These are phyloP conservation scores for Monopterus albus DNA, from an alignment of 2,113 vertebrate species.

Conservation along the genomic window DNA sequence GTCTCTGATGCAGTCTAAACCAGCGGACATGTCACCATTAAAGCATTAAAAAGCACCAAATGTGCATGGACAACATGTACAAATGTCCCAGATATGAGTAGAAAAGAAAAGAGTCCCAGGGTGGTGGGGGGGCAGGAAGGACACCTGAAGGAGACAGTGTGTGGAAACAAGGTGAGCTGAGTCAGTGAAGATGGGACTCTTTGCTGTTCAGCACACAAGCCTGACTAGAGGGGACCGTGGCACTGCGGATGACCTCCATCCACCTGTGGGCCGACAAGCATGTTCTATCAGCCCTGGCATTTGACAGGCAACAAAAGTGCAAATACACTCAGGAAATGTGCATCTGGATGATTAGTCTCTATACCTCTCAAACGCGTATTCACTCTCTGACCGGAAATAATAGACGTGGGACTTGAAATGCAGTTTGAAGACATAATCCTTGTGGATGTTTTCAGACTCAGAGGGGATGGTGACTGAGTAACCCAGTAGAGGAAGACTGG, in stretches of 20 bases:
- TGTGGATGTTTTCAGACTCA: conserved; percentile 95
- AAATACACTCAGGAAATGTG: background rate
- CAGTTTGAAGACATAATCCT: conserved; percentile 98
- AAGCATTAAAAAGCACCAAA: conserved; percentile 83
- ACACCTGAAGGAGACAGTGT: conserved; percentile 28
- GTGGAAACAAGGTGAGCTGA: conserved; percentile 31
- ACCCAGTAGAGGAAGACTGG: conserved; percentile 95
- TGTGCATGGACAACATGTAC: conserved; percentile 78
- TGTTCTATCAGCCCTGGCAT: background rate
- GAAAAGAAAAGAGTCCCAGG: conserved; percentile 64
- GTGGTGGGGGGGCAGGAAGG: conserved; percentile 24
- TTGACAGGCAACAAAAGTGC: background rate
- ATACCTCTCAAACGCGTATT: conserved; percentile 97
- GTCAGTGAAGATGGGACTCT: conserved; percentile 89
- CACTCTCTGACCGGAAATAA: conserved; percentile 97
- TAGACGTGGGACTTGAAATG: conserved; percentile 99
- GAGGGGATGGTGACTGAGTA: conserved; percentile 95
- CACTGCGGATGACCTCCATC: conserved; percentile 99
- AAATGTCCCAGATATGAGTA: conserved; percentile 76
- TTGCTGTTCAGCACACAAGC: conserved; percentile 86
- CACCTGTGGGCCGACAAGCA: conserved; percentile 82
- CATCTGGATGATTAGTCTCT: background rate
- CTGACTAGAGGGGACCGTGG: conserved; percentile 88
- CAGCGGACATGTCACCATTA: conserved; percentile 83
- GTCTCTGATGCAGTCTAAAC: conserved; percentile 83